Percentiles rank a stretch among this genome's conserved stretches.
These are phyloP conservation scores for Uria aalge DNA, from an alignment of 2,113 vertebrate genomes.

Conservation along the genomic window DNA sequence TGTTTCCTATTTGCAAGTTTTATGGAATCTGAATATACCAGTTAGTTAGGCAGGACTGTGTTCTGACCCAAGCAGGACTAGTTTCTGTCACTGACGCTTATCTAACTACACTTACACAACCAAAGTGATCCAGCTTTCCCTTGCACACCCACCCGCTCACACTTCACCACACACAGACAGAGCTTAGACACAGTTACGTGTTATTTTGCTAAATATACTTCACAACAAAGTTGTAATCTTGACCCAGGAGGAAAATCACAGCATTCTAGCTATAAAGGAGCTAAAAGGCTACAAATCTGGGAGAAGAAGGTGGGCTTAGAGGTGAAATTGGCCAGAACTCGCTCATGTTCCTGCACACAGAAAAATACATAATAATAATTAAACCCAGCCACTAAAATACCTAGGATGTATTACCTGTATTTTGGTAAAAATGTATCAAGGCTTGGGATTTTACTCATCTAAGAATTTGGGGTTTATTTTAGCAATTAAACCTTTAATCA, in stretches of 20 bases:
- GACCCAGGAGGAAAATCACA: background rate
- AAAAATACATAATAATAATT: background rate
- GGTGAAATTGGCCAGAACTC: background rate
- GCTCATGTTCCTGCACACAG: background rate
- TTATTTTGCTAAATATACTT: background rate
- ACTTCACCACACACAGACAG: background rate
- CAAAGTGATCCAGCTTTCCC: background rate
- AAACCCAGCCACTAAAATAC: background rate
- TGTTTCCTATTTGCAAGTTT: background rate
- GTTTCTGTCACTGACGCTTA: background rate
- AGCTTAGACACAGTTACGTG: background rate
- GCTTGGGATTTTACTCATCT: background rate
- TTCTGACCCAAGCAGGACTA: background rate
- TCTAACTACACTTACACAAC: background rate
- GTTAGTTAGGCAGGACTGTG: background rate
- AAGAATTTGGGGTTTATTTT: background rate
- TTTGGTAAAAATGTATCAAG: background rate
- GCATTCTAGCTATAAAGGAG: background rate
- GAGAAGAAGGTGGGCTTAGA: background rate
- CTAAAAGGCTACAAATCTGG: background rate
- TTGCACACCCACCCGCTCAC: background rate
- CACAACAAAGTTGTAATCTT: background rate
- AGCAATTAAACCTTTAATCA: background rate
- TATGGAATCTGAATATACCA: background rate
- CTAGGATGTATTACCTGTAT: background rate